A percentile compares a stretch with the other conserved stretches of the same genome.
Evolutionary conservation across 2,113 vertebrate genomes (phyloP).

Genomic region (Perccottus glenii): DNA sequence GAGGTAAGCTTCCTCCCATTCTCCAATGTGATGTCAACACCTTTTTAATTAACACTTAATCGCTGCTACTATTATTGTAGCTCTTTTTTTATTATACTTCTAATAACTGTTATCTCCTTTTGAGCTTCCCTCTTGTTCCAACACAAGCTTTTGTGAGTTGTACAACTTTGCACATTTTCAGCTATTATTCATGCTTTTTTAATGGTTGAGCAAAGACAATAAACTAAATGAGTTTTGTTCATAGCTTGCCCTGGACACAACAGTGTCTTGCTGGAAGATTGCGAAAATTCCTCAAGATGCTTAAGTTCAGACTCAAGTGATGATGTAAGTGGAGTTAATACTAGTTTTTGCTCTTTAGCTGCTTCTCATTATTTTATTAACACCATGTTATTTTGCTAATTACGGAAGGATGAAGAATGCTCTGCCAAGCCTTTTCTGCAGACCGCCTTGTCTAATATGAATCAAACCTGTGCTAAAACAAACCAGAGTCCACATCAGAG

Average conservation of each 20-base stretch:
- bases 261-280: constrained; percentile 55
- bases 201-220: background rate
- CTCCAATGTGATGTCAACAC: constrained; percentile 1
- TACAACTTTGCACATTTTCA: background rate
- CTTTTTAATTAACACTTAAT: background rate
- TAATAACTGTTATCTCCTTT: constrained; percentile 11
- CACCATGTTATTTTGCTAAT: constrained; percentile 10
- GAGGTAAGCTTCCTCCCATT: constrained; percentile 26
- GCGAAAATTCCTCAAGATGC: constrained; percentile 59
- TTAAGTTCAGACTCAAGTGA: constrained; percentile 77
- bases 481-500: background rate
- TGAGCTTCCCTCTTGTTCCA: constrained; percentile 44
- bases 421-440: constrained; percentile 11
- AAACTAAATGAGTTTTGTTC: constrained; percentile 1
- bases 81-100: background rate
- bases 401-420: constrained; percentile 37
- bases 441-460: background rate
- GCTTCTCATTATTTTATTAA: background rate
- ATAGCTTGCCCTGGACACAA: constrained; percentile 49
- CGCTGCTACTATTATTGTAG: constrained; percentile 9
- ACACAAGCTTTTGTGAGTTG: constrained; percentile 54
- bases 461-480: background rate
- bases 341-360: too few relatives aligned
- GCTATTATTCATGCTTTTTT: background rate
- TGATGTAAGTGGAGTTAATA: constrained; percentile 73